Percentiles rank a stretch among this genome's conserved stretches.
Conservation (phyloP, 2,888 invertebrate species). For the Ctenicera cuprea region DNA sequence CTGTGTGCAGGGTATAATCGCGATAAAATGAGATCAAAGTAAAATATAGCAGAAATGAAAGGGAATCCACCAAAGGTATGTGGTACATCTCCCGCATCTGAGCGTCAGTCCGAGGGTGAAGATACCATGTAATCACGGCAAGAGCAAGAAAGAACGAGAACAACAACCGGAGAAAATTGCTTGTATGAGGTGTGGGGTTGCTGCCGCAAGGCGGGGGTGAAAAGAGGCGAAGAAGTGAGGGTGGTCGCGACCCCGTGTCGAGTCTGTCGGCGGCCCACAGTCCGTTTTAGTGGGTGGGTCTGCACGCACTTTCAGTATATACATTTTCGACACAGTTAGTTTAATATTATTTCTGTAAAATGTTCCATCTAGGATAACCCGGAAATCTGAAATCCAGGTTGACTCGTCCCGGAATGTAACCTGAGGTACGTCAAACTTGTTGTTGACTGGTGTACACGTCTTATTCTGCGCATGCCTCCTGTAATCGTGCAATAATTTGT, state of each 20-base stretch:
- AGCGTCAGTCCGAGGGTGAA: conserved; percentile 24
- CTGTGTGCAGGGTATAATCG: conserved; percentile 18
- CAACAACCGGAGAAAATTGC: conserved; percentile 55
- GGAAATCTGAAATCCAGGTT: conserved; percentile 17
- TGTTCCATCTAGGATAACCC: conserved; percentile 7
- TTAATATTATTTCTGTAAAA: conserved; percentile 9
- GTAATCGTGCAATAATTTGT: conserved; percentile 20
- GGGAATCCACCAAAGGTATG: conserved; percentile 30
- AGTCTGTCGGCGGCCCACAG: conserved; percentile 56
- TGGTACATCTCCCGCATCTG: conserved; percentile 26
- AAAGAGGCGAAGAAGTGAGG: conserved; percentile 67
- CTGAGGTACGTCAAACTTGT: conserved; percentile 26
- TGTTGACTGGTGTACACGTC: conserved; percentile 16
- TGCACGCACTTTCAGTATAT: conserved; percentile 42
- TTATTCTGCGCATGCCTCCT: conserved; percentile 24
- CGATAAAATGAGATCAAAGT: conserved; percentile 28
- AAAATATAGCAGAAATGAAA: conserved; percentile 37
- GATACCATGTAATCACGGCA: conserved; percentile 16
- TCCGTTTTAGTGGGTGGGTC: conserved; percentile 60
- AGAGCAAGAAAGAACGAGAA: conserved; percentile 44
- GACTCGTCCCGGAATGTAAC: conserved; percentile 19
- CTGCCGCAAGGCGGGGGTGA: conserved; percentile 47
- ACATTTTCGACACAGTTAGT: conserved; percentile 30
- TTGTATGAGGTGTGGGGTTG: conserved; percentile 47
- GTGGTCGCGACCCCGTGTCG: conserved; percentile 65